phyloP scores from a whole-genome alignment of 2,797 vertebrate genomes.

The Ibycter americanus region DNA sequence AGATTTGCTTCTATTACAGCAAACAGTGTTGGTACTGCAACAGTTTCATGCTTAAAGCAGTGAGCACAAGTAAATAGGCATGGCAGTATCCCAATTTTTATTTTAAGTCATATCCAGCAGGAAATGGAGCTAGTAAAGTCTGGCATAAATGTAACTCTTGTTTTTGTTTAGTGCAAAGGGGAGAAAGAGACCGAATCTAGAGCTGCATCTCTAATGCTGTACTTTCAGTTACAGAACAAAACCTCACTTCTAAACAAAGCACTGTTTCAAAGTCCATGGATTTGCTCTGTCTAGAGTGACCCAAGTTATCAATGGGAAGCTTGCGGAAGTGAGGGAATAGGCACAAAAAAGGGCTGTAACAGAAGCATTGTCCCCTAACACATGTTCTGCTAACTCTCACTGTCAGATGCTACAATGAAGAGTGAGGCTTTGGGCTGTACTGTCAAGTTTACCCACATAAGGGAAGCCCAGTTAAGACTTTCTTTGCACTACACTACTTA shows the following conservation, averaged over 20 bases:
- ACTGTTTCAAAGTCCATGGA: not conserved
- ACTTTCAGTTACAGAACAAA: slow-evolving; percentile 7
- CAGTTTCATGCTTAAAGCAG: slow-evolving; percentile 51
- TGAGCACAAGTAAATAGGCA: not conserved
- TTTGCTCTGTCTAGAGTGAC: not conserved
- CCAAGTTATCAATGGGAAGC: not conserved
- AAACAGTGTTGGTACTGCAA: slow-evolving; percentile 44
- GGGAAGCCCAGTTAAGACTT: not conserved
- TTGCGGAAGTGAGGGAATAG: not conserved
- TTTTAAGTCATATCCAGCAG: slow-evolving; percentile 25
- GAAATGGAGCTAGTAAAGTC: slow-evolving; percentile 26
- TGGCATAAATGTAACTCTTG: slow-evolving; percentile 38
- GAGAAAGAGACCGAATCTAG: not conserved
- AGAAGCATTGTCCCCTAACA: not conserved
- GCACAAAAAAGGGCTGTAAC: not conserved
- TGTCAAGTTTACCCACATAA: not conserved
- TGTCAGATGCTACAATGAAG: not conserved
- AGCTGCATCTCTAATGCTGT: not conserved
- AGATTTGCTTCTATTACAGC: slow-evolving; percentile 38
- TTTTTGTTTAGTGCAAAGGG: slow-evolving; percentile 41
- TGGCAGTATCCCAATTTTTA: slow-evolving; percentile 19
- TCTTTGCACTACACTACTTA: not conserved
- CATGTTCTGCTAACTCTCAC: not conserved
- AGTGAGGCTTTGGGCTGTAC: not conserved
- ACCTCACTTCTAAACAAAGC: not conserved